Base-by-base conservation (phyloP, 2,888 invertebrate genomes). In the Agrochola lychnidis region DNA sequence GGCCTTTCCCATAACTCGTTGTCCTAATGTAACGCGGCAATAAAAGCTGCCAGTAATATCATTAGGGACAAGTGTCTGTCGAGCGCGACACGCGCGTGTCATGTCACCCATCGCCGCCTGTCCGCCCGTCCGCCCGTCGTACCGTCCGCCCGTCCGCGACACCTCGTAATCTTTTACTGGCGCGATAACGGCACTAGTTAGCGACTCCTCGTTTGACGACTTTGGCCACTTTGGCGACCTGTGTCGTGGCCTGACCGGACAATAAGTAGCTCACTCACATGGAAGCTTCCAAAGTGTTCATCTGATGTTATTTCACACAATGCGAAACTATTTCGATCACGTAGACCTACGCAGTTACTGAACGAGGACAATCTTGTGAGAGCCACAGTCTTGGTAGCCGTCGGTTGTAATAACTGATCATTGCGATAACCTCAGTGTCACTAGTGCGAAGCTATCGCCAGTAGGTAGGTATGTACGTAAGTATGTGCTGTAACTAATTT, bases 81-180 rank as follows among this genome's bases (percentile, higher is more conserved):
- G 30, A 30, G 10, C 74, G 64, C 42, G 30, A 30, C 30, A 30
- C 30, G 1, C 30, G 57, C 59, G n/a, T 9, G 59, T 59, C 40
- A 76, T 14, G 12, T 53, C 30, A 4, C 36, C 36, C 36, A 56
- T 30, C 64, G 56, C 63, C 45, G 22, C 63, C 36, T 36, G 36
- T 10, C 42, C 10, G 51, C 19, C 30, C 12, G 19, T 2, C 36
- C 22, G n/a, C 66, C 70, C 10, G 36, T 36, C 30, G 2, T 30
- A 30, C 36, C 36, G 57, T n/a, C 40, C 56, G 56, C 56, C 22
- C 12, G 14, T 14, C 19, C 30, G 22, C 30, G 51, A 56, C 48
- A 61, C 56, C n/a, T 77, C 78, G 56, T 82, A 77, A 62, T 77
- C 56, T 67, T 76, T 82, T 82, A 82, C 62, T 36, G 56, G 30